Evolutionary conservation across 2,888 invertebrate species (phyloP), one percentile per base, ranked within the genome.

Genomic region (Drosophila rubida): DNA sequence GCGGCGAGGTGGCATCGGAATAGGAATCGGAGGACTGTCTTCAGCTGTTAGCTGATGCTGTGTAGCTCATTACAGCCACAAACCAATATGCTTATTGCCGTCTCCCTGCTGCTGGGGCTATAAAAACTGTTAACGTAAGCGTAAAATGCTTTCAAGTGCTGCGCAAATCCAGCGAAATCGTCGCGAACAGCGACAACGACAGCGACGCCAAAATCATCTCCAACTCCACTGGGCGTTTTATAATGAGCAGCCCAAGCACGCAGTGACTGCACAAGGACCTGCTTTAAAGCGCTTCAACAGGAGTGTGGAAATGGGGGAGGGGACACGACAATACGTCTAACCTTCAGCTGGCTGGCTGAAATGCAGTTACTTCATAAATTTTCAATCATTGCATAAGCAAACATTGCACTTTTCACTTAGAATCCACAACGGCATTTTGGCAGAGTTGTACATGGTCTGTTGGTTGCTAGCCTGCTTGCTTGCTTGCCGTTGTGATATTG

Each of bases 111-210:
- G 69, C 67, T 55, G 58, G 61, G 70, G 85, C 84, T 66, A 87
- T 83, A 87, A 87, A 84, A 84, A 87, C 85, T 85, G 87, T 84
- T 84, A 84, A 81, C 82, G 82, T 83, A 86, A 82, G 87, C 82
- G 82, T 82, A 80, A 82, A 82, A 86, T 82, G 82, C 82, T 82
- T 82, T 82, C 87, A 82, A 82, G 82, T 86, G 87, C 87, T 82
- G 58, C 39, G 82, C 82, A 82, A 82, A 82, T 82, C 82, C 73
- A 73, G 59, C 64, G 66, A 71, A 46, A 49, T 58, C 50, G 44
- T 32, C 32, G 39, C 39, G 13, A 30, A 8, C 35, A 19, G 13
- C 46, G 32, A 54, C 57, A 49, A 9, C 42, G 22, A 8, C 35
- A 19, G 13, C 46, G 32, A 54, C 57, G 51, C 14, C 42, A 30